phyloP scores from a whole-genome alignment of 2,888 invertebrate species.

The Chironomus tentans region DNA sequence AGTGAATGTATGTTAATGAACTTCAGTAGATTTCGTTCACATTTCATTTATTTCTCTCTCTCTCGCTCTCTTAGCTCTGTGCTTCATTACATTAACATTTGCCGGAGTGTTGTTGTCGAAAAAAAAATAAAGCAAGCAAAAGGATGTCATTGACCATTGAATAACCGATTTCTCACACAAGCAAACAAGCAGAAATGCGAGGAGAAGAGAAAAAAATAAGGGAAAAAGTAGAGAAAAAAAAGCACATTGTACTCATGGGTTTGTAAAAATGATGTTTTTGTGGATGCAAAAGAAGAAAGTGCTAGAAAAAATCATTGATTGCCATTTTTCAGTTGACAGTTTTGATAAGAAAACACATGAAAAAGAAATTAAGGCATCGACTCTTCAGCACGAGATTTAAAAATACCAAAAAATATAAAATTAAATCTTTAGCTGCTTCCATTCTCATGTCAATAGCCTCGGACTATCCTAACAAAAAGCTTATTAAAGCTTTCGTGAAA shows the following conservation, averaged over 20 bases:
- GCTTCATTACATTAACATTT: neutral
- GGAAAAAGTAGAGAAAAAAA: neutral
- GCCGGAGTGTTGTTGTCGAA: conserved; percentile 7
- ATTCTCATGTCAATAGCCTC: neutral
- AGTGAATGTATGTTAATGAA: conserved; percentile 23
- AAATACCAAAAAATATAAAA: neutral
- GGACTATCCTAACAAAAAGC: conserved; percentile 23
- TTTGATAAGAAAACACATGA: too few species aligned
- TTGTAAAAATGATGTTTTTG: neutral
- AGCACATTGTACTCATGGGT: neutral
- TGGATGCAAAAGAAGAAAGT: too few species aligned
- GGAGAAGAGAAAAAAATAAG: too few species aligned
- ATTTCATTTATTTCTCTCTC: neutral
- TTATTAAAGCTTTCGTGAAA: conserved; percentile 5
- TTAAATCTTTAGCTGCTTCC: neutral
- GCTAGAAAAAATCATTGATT: too few species aligned
- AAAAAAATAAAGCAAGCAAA: neutral
- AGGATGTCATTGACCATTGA: conserved; percentile 24
- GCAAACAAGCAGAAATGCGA: neutral
- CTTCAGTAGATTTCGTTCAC: conserved; percentile 15
- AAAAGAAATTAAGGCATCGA: too few species aligned
- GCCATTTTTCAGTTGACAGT: too few species aligned
- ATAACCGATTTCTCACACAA: conserved; percentile 18
- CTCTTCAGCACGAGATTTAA: too few species aligned
- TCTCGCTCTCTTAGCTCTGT: neutral